A percentile compares a stretch with the other conserved stretches of the same genome.
These are phyloP conservation scores for Flexamia atlantica DNA, from an alignment of 2,888 invertebrate species.

Conservation along the genomic window DNA sequence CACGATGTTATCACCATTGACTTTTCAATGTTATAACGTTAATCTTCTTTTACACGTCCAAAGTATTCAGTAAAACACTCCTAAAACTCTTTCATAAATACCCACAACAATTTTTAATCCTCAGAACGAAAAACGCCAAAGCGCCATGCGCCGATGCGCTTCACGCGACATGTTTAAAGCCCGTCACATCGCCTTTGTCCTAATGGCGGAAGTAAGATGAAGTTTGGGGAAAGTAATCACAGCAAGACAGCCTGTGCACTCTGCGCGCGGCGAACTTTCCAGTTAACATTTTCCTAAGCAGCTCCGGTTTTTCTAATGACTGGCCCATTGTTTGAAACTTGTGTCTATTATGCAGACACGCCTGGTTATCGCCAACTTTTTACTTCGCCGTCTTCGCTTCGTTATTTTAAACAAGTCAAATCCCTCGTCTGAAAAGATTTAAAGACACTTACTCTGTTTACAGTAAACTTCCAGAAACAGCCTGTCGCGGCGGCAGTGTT, in stretches of 20 bases:
- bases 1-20: too few relatives aligned
- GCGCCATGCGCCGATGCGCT: too few relatives aligned
- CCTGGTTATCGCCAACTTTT: conserved; percentile 34
- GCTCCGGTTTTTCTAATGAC: conserved; percentile 41
- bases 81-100: too few relatives aligned
- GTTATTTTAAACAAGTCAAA: conserved; percentile 43
- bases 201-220: conserved; percentile 11
- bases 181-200: not conserved
- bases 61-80: too few relatives aligned
- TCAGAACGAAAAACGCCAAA: too few relatives aligned
- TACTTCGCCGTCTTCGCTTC: conserved; percentile 30
- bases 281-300: conserved; percentile 38
- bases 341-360: conserved; percentile 27
- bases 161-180: too few relatives aligned
- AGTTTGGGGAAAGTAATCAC: conserved; percentile 13
- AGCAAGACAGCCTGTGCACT: not conserved
- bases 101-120: too few relatives aligned
- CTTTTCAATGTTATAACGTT: too few relatives aligned
- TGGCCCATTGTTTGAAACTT: conserved; percentile 28
- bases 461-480: not conserved
- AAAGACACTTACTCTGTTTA: conserved; percentile 18
- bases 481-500: not conserved
- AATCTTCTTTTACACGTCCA: too few relatives aligned
- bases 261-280: not conserved
- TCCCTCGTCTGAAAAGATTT: conserved; percentile 41